These are phyloP conservation scores for Cephalopholis sonnerati DNA, from an alignment of 2,113 vertebrate species.

Conservation along the genomic window DNA sequence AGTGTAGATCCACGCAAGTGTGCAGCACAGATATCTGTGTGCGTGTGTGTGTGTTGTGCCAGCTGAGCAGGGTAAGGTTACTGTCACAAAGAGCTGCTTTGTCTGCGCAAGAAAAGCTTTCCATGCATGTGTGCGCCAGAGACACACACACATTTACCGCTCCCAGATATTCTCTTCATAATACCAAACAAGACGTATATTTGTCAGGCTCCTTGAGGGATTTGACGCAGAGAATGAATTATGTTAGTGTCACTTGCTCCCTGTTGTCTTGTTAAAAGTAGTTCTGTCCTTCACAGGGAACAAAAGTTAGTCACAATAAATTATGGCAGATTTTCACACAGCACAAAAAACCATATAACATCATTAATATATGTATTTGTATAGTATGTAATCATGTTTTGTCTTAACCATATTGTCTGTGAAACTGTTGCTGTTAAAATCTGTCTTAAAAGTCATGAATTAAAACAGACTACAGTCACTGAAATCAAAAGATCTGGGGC, in stretches of 20 bases:
- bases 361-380: not conserved
- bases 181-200: not conserved
- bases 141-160: conserved; percentile 16
- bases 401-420: too few species aligned
- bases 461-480: not conserved
- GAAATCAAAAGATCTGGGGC: not conserved
- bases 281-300: not conserved
- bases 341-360: not conserved
- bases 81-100: conserved; percentile 73
- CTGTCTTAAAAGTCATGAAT: not conserved
- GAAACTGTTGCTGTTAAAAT: not conserved
- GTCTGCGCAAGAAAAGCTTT: conserved; percentile 44
- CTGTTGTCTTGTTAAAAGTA: not conserved
- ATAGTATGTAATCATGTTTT: too few species aligned
- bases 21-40: conserved; percentile 22
- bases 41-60: conserved; percentile 58
- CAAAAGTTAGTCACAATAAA: not conserved
- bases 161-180: not conserved
- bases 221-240: too few species aligned
- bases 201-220: too few species aligned
- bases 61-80: conserved; percentile 78
- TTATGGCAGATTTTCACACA: not conserved
- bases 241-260: not conserved
- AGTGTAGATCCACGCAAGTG: conserved; percentile 36
- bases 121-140: not conserved